Percentiles rank a stretch among this genome's conserved stretches.
Evolutionary conservation across 2,797 vertebrate genomes (phyloP).

Genomic region (Halcyon chelicuti): DNA sequence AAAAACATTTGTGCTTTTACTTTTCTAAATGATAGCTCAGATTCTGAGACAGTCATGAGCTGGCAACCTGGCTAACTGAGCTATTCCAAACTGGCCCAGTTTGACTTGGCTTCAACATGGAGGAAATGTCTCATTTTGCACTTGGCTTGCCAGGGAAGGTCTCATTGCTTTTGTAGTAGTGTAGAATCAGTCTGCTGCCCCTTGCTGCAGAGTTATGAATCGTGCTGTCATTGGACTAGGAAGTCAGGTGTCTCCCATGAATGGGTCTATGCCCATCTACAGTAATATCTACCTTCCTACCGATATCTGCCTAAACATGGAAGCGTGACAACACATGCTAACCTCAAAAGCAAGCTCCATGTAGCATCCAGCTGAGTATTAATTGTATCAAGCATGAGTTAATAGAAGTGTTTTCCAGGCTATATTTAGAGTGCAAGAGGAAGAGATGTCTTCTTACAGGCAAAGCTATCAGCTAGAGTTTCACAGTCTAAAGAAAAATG

Average conservation of each 20-base stretch:
- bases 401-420: neutral
- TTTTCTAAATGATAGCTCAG: slow-evolving; percentile 32
- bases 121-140: slow-evolving; percentile 58
- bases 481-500: neutral
- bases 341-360: neutral
- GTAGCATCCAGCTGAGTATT: neutral
- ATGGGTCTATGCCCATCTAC: neutral
- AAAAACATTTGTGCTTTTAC: neutral
- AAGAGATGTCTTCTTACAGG: neutral
- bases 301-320: neutral
- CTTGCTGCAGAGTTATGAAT: neutral
- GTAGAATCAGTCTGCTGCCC: neutral
- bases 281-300: neutral
- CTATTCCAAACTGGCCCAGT: slow-evolving; percentile 37
- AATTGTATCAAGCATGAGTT: neutral
- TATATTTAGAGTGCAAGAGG: neutral
- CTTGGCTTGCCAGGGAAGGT: slow-evolving; percentile 22
- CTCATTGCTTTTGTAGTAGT: slow-evolving; percentile 9
- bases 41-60: slow-evolving; percentile 11
- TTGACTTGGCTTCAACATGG: slow-evolving; percentile 39
- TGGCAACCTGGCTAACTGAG: slow-evolving; percentile 20
- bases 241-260: neutral
- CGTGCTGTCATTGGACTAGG: neutral
- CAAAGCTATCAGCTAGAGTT: neutral
- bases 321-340: neutral